Base-by-base conservation (phyloP, 2,797 vertebrate genomes). In the Tapirus indicus region DNA sequence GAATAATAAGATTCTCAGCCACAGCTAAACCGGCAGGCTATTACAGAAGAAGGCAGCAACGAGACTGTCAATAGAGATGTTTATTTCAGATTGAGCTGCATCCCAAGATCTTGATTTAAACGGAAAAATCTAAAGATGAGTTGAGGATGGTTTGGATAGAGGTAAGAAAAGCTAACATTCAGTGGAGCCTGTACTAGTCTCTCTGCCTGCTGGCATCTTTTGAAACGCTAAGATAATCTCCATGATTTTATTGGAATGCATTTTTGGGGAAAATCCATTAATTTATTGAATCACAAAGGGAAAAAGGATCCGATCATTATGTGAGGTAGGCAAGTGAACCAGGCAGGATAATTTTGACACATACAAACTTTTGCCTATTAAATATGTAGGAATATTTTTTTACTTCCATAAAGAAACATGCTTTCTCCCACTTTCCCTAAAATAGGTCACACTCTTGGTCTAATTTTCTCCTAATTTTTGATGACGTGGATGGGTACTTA, bases 71-170 rank as follows among this genome's bases (percentile, higher is more conserved):
- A 52, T 0, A 94, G 56, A 95, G 90, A 78, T 62, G 49, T n/a
- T 89, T 91, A 54, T 62, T 86, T 89, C 83, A 83, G 68, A 87
- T 5, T 47, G 44, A 87, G 14, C 4, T 93, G 44, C 58, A 94
- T 62, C 56, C 64, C 52, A 74, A 95, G 23, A 85, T 58, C 62
- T 41, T 96, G 64, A 72, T 83, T 83, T 95, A 96, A 93, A 75
- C 14, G 38, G 47, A 79, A 94, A 97, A 96, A 77, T 16, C 38
- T 58, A 95, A 95, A 60, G 56, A 44, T 41, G 58, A 94, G 56
- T 6, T 83, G 8, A 56, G 62, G 32, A 88, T n/a, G 38, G 75
- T 88, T 56, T 72, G 38, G 64, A 88, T 27, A 97, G 35, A 94
- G 21, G 18, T 58, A 94, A 94, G 44, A 87, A 95, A 88, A 82